phyloP scores from a whole-genome alignment of 2,113 vertebrate genomes.

The Capricornis sumatraensis region DNA sequence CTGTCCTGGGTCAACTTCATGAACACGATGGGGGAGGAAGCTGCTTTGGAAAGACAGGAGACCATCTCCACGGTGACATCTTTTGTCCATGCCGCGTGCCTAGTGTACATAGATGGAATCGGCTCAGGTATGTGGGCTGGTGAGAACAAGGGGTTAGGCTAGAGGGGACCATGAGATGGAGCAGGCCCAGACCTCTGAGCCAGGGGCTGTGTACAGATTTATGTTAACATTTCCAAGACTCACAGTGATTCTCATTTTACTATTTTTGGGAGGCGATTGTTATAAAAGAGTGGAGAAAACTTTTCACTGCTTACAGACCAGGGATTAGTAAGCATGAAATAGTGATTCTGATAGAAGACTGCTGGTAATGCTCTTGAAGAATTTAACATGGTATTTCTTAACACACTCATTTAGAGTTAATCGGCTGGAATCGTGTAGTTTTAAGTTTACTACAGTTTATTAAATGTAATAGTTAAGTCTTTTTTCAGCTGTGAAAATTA shows the following conservation, averaged over 20 bases:
- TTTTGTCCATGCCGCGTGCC: conserved; percentile 94
- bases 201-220: not conserved
- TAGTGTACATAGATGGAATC: conserved; percentile 94
- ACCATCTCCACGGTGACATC: conserved; percentile 81
- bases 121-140: conserved; percentile 88
- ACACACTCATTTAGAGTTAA: not conserved
- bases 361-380: not conserved
- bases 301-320: not conserved
- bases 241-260: not conserved
- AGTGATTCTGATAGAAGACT: not conserved
- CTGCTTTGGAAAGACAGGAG: conserved; percentile 67
- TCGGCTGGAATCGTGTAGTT: not conserved
- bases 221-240: not conserved
- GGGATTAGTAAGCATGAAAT: not conserved
- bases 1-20: conserved; percentile 96
- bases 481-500: not conserved
- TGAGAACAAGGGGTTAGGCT: not conserved
- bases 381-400: not conserved
- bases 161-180: not conserved
- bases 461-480: not conserved
- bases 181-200: not conserved
- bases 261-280: not conserved
- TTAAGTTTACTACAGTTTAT: not conserved
- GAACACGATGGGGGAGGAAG: conserved; percentile 84
- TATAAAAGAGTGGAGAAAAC: not conserved